phyloP scores from a whole-genome alignment of 2,113 vertebrate genomes.

The Dolichotis patagonum region DNA sequence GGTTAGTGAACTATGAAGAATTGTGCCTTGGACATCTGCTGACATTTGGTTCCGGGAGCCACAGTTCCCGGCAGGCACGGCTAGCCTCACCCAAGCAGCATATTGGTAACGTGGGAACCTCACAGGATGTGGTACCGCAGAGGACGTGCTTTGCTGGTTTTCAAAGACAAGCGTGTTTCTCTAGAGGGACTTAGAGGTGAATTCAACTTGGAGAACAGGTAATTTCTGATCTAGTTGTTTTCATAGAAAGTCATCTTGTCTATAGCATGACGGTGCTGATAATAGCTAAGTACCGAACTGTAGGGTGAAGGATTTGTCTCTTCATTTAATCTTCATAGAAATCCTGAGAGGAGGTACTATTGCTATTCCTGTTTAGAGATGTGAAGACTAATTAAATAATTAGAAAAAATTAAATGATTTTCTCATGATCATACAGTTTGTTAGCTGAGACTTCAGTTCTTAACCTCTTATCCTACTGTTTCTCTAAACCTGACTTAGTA shows the following conservation, averaged over 20 bases:
- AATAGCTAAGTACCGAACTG: neutral
- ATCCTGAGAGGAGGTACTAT: neutral
- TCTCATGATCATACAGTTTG: neutral
- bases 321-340: constrained; percentile 24
- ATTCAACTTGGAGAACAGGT: neutral
- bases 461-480: neutral
- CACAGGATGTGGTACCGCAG: neutral
- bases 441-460: constrained; percentile 29
- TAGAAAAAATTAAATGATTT: constrained; percentile 32
- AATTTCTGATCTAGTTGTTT: neutral
- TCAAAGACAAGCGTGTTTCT: neutral
- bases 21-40: neutral
- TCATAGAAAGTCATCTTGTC: neutral
- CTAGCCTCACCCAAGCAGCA: neutral
- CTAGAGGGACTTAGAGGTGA: neutral
- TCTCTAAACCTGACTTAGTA: neutral
- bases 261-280: neutral
- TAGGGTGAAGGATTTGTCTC: neutral
- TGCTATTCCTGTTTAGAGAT: neutral
- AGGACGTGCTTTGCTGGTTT: neutral
- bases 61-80: neutral
- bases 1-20: neutral
- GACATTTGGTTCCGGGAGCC: constrained; percentile 45
- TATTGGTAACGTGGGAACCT: neutral
- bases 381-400: constrained; percentile 26